phyloP scores from a whole-genome alignment of 2,888 invertebrate species.

The Himalopsyche anomala region DNA sequence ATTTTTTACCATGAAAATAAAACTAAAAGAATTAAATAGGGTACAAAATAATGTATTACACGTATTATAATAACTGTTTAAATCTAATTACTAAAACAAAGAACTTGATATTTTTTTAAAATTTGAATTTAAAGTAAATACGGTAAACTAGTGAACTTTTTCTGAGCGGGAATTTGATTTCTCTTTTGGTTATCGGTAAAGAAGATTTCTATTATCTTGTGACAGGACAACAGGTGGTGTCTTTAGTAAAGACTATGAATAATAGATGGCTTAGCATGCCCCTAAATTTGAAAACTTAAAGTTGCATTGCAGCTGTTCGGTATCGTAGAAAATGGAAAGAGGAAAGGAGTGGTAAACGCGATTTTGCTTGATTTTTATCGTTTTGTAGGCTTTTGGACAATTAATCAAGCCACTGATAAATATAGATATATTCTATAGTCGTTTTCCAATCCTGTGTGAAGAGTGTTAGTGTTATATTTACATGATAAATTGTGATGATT shows the following conservation, averaged over 20 bases:
- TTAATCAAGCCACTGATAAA: slow-evolving; percentile 54
- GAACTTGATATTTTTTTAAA: too few relatives aligned
- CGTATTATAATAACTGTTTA: too few relatives aligned
- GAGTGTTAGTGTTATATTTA: slow-evolving; percentile 55
- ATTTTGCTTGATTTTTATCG: slow-evolving; percentile 54
- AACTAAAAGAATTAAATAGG: too few relatives aligned
- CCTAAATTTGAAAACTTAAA: slow-evolving; percentile 51
- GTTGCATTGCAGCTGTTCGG: slow-evolving; percentile 58
- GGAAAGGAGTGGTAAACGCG: slow-evolving; percentile 62
- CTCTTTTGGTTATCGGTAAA: slow-evolving; percentile 69
- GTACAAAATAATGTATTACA: too few relatives aligned
- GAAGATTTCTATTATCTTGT: slow-evolving; percentile 66
- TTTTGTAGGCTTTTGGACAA: slow-evolving; percentile 50
- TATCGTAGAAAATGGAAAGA: slow-evolving; percentile 58
- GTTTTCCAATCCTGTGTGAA: slow-evolving; percentile 45
- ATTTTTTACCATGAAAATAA: too few relatives aligned
- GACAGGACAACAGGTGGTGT: slow-evolving; percentile 61
- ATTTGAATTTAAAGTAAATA: too few relatives aligned
- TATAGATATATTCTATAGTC: slow-evolving; percentile 42
- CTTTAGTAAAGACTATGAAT: slow-evolving; percentile 49
- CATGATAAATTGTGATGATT: slow-evolving; percentile 48
- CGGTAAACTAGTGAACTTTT: slow-evolving; percentile 66
- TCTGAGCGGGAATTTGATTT: slow-evolving; percentile 67
- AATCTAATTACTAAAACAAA: too few relatives aligned
- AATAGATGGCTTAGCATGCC: slow-evolving; percentile 63